Evolutionary conservation across 1,140 invertebrate species (phyloP).

Genomic region (Drosophila cardini): DNA sequence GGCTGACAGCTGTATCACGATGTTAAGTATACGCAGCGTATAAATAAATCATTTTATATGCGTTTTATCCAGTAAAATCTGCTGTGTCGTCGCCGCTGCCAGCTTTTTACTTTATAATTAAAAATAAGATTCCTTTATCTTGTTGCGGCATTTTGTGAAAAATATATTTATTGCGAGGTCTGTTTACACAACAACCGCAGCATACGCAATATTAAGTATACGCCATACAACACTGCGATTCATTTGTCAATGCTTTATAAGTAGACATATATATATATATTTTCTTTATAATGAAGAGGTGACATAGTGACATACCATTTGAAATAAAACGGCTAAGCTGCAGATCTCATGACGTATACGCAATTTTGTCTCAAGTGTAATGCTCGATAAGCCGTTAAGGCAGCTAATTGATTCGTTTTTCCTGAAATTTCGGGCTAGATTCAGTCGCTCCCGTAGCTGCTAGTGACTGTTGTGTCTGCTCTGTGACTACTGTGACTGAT

Average conservation of each 20-base stretch:
- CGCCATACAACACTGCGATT: constrained; percentile 12
- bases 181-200: constrained; percentile 20
- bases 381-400: constrained; percentile 54
- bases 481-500: constrained; percentile 39
- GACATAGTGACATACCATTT: constrained; percentile 1
- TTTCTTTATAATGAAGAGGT: neutral
- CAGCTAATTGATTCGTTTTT: constrained; percentile 64
- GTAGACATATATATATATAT: constrained; percentile 26
- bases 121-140: constrained; percentile 34
- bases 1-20: neutral
- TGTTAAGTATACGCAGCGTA: constrained; percentile 37
- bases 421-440: constrained; percentile 2
- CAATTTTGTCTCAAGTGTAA: constrained; percentile 33
- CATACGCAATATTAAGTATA: constrained; percentile 37
- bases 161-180: constrained; percentile 35
- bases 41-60: constrained; percentile 51
- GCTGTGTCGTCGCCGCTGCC: neutral
- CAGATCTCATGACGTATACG: constrained; percentile 21
- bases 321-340: constrained; percentile 6
- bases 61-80: constrained; percentile 12
- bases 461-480: constrained; percentile 8
- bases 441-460: neutral
- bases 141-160: constrained; percentile 20
- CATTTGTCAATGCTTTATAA: constrained; percentile 41
- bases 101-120: constrained; percentile 34